Conservation (phyloP, 2,888 invertebrate species). For the Nomada fabriciana region DNA sequence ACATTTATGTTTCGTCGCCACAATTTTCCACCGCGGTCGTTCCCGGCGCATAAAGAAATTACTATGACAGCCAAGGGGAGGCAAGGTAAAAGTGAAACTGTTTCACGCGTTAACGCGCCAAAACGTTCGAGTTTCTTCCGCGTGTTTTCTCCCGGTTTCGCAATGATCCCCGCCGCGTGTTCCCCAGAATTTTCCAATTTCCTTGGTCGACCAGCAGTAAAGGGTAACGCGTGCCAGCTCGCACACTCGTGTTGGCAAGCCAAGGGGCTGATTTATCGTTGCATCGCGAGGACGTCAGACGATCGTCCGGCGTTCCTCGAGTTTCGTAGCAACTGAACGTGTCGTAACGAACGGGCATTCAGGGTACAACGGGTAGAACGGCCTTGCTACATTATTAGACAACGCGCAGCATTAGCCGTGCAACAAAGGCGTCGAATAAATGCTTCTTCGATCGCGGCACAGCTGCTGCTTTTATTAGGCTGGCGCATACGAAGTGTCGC, state of each 20-base stretch:
- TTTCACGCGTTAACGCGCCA: background rate
- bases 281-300: conserved; percentile 56
- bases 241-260: conserved; percentile 11
- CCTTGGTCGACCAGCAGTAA: conserved; percentile 33
- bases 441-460: conserved; percentile 28
- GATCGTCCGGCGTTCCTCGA: conserved; percentile 55
- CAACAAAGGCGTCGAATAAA: conserved; percentile 24
- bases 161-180: background rate
- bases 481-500: too few relatives aligned
- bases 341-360: conserved; percentile 62
- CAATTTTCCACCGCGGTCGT: too few relatives aligned
- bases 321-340: conserved; percentile 53
- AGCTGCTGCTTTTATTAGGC: conserved; percentile 2
- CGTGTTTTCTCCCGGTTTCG: conserved; percentile 1
- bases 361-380: conserved; percentile 62
- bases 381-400: conserved; percentile 67
- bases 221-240: conserved; percentile 49
- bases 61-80: too few relatives aligned
- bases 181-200: conserved; percentile 51
- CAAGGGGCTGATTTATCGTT: conserved; percentile 58
- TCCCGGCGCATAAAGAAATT: too few relatives aligned
- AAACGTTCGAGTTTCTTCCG: conserved; percentile 11
- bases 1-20: too few relatives aligned
- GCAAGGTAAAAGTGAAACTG: too few relatives aligned
- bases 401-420: conserved; percentile 44